Evolutionary conservation across 2,888 invertebrate species (phyloP), one percentile per base, ranked within the genome.

Genomic region (Drosophila austrosaltans): DNA sequence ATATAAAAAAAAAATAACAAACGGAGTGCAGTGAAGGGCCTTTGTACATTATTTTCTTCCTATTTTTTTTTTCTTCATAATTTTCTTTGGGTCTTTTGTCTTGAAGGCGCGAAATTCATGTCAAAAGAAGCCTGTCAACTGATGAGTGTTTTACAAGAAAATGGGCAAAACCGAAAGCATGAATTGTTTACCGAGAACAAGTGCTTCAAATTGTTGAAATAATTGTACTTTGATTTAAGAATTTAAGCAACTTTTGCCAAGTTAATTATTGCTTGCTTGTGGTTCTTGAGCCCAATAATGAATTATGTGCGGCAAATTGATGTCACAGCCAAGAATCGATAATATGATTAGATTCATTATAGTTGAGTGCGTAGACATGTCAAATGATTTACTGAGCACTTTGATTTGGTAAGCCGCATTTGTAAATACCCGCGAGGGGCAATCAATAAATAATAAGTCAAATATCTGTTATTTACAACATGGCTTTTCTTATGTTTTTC

Each of bases 311-410:
- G 39, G 22, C 20, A 20, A 57, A 5, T 22, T 57, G n/a, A 57
- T 57, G 57, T 25, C 4, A 25, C 4, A 25, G 3, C 22, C 48
- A 25, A 10, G 22, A 48, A 48, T 48, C 22, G 25, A 48, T 48
- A 57, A 39, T 22, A 36, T 39, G 39, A 57, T 57, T 57, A 57
- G 57, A 57, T 57, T 57, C 22, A 57, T 57, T 39, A 39, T 10
- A 39, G 39, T 57, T 57, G 57, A 57, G 22, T 57, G 36, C 57
- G 22, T 22, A 22, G 39, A 57, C 57, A 57, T 22, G 36, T 36
- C 36, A 57, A 57, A 8, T 57, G 36, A 57, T 36, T 57, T 36
- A 36, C 36, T 36, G 20, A 6, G 56, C 56, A 57, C 56, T 57
- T 20, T 57, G 56, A 57, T 22, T 36, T 6, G 22, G 22, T 57